Conservation (phyloP, 2,113 vertebrate genomes). For the Sinocyclocheilus maitianheensis region DNA sequence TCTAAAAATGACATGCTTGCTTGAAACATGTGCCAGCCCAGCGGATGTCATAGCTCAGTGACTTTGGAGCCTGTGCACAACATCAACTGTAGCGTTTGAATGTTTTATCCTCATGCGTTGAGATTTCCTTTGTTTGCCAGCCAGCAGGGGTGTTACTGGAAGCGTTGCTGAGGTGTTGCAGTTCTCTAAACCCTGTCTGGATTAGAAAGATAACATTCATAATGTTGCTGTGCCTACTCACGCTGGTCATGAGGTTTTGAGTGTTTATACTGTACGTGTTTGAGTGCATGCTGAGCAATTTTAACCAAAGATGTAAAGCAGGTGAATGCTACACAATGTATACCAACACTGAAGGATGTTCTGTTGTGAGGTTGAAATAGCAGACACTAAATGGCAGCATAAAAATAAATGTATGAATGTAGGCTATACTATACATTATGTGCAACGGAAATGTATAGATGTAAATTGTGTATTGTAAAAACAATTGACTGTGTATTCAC, state of each 20-base stretch:
- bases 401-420: not conserved
- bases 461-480: not conserved
- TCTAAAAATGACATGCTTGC: slow-evolving; percentile 16
- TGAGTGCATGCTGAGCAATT: slow-evolving; percentile 9
- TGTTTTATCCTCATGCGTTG: slow-evolving; percentile 40
- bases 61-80: slow-evolving; percentile 36
- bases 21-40: slow-evolving; percentile 9
- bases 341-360: not conserved
- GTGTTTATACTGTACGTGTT: slow-evolving; percentile 11
- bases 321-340: slow-evolving; percentile 12
- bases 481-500: not conserved
- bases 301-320: not conserved
- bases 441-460: not conserved
- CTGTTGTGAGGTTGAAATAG: not conserved
- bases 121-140: slow-evolving; percentile 37
- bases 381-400: not conserved
- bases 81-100: slow-evolving; percentile 41
- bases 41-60: slow-evolving; percentile 48
- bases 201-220: slow-evolving; percentile 60
- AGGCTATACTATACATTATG: not conserved
- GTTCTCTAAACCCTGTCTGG: slow-evolving; percentile 56
- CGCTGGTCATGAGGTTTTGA: slow-evolving; percentile 26
- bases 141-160: slow-evolving; percentile 33
- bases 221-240: slow-evolving; percentile 36
- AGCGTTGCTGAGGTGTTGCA: slow-evolving; percentile 37